Percentiles rank a stretch among this genome's conserved stretches.
Evolutionary conservation across 2,113 vertebrate species (phyloP).

Genomic region (Phalacrocorax aristotelis): DNA sequence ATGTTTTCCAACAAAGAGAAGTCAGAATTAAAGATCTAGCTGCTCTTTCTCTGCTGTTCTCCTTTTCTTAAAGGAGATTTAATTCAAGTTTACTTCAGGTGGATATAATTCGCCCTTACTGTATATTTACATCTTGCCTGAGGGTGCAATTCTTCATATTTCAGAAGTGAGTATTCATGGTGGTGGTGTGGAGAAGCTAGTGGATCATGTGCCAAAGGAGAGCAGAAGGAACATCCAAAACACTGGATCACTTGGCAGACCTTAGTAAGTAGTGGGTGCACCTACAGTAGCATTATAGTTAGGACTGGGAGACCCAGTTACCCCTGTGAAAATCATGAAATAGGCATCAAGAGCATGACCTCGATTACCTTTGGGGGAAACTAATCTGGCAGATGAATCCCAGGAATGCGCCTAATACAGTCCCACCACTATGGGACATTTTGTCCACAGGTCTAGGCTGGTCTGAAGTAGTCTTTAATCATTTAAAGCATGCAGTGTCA

Average conservation of each 20-base stretch:
- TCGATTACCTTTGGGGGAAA: background rate
- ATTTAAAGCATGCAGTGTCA: background rate
- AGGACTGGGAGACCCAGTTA: background rate
- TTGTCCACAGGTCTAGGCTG: background rate
- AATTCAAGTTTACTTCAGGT: background rate
- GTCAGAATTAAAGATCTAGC: background rate
- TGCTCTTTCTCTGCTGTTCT: background rate
- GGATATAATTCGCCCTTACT: background rate
- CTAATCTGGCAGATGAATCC: background rate
- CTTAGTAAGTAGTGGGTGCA: background rate
- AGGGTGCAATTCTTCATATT: background rate
- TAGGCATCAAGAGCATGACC: background rate
- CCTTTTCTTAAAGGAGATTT: background rate
- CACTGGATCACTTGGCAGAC: background rate
- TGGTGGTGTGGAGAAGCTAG: background rate
- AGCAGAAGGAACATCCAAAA: background rate
- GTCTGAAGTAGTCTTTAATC: background rate
- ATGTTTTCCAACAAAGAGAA: background rate
- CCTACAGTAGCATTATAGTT: background rate
- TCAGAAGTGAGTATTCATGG: background rate
- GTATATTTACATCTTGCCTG: background rate
- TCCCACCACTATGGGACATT: background rate
- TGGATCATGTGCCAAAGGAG: background rate
- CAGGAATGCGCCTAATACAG: fast-evolving
- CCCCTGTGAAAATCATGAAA: background rate